Percentiles rank a stretch among this genome's conserved stretches.
Conservation (phyloP, 2,888 invertebrate species). For the Lottia scabra region DNA sequence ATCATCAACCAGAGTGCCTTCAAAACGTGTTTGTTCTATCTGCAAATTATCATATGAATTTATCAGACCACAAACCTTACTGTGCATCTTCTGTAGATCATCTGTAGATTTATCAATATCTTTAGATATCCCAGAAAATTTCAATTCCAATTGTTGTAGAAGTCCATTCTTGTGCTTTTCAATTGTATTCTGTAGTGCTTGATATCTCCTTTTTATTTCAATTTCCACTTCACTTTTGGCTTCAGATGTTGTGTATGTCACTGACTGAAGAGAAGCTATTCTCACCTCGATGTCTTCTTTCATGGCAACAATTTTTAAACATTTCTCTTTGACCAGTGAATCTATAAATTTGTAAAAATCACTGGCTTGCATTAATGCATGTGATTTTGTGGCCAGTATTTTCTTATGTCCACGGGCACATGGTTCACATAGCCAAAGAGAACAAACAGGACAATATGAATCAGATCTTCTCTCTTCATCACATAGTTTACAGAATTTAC, state of each 20-base stretch:
- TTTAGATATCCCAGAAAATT: too few relatives aligned
- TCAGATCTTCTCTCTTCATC: conserved; percentile 17
- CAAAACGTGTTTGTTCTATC: too few relatives aligned
- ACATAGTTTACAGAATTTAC: conserved; percentile 16
- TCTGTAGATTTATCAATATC: too few relatives aligned
- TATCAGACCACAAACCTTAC: too few relatives aligned
- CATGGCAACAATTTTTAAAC: background rate
- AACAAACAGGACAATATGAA: conserved; percentile 25
- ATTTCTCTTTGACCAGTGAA: conserved; percentile 8
- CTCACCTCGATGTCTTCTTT: background rate
- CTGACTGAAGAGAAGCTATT: background rate
- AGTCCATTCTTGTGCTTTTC: too few relatives aligned
- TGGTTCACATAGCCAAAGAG: conserved; percentile 30
- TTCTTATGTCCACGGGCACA: conserved; percentile 29
- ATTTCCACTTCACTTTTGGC: background rate
- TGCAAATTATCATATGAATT: too few relatives aligned
- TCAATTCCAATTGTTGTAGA: too few relatives aligned
- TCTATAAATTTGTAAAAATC: conserved; percentile 23
- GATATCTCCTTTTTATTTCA: conserved; percentile 13
- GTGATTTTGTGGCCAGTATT: conserved; percentile 27
- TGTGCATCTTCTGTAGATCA: too few relatives aligned
- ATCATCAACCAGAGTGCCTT: too few relatives aligned
- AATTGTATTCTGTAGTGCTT: too few relatives aligned
- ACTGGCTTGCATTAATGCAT: conserved; percentile 14
- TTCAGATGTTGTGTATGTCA: background rate